These are phyloP conservation scores for Drosophila chauvacae DNA, from an alignment of 1,140 invertebrate genomes.

Conservation along the genomic window DNA sequence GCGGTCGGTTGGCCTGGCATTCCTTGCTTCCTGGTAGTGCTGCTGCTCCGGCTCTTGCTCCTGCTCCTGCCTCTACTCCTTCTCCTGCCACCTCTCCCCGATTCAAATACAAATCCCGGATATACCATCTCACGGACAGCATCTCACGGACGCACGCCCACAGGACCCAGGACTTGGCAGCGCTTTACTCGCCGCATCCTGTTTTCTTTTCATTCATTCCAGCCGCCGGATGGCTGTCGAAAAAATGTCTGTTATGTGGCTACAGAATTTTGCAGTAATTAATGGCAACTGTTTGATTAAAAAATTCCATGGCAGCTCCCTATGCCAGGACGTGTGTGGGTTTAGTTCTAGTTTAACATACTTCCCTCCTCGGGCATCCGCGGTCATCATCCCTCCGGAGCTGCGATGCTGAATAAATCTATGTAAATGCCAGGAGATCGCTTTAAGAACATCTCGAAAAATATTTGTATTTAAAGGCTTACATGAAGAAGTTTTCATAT, in stretches of 20 bases:
- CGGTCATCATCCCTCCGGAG: neutral
- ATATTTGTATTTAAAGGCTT: neutral
- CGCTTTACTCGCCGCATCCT: constrained; percentile 54
- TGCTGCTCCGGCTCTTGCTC: neutral
- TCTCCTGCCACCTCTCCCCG: neutral
- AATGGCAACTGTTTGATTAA: constrained; percentile 83
- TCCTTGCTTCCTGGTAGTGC: constrained; percentile 38
- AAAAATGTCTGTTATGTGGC: constrained; percentile 83
- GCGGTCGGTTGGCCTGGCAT: constrained; percentile 62
- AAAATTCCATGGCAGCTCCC: constrained; percentile 67
- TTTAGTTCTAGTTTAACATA: constrained; percentile 36
- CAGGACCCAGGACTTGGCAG: constrained; percentile 37
- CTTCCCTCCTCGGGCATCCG: neutral
- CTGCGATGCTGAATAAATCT: constrained; percentile 45
- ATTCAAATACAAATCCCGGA: constrained; percentile 11
- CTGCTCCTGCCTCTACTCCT: neutral
- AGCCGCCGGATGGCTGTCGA: constrained; percentile 52
- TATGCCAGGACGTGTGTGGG: constrained; percentile 13
- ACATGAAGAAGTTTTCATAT: neutral
- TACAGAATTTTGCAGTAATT: constrained; percentile 82
- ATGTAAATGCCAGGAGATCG: constrained; percentile 61
- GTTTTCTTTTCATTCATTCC: constrained; percentile 74
- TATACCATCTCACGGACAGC: constrained; percentile 20
- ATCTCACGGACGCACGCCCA: constrained; percentile 13
- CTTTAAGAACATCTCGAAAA: constrained; percentile 5